Percentiles rank a stretch among this genome's conserved stretches.
Evolutionary conservation across 2,113 vertebrate species (phyloP).

Genomic region (Merops nubicus): DNA sequence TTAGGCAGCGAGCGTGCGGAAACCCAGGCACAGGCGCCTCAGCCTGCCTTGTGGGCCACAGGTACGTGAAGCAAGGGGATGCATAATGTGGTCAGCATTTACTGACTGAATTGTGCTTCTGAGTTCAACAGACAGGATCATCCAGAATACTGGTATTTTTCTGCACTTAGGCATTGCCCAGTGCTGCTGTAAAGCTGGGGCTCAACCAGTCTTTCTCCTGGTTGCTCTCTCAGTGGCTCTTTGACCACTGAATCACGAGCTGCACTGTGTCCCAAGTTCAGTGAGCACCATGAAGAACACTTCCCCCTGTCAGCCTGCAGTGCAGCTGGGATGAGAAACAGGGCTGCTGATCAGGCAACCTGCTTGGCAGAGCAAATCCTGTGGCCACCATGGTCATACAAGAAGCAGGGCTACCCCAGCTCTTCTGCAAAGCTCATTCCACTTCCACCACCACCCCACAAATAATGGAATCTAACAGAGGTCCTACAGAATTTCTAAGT

Average conservation of each 20-base stretch:
- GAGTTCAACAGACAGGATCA: not conserved
- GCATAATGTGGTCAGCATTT: not conserved
- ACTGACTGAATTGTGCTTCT: not conserved
- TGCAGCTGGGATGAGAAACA: not conserved
- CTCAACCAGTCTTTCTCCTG: not conserved
- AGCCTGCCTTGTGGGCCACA: not conserved
- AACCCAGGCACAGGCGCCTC: not conserved
- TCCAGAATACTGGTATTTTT: not conserved
- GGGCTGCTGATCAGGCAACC: not conserved
- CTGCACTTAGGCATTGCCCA: not conserved
- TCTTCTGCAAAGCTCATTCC: not conserved
- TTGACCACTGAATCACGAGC: not conserved
- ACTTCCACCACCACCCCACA: not conserved
- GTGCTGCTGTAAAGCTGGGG: not conserved
- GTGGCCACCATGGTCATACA: accelerated
- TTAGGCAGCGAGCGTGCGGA: not conserved
- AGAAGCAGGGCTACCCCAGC: not conserved
- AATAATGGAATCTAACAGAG: not conserved
- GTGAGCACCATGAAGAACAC: not conserved
- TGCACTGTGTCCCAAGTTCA: not conserved
- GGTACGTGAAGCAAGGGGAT: not conserved
- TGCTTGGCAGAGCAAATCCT: not conserved
- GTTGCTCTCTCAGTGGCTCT: not conserved
- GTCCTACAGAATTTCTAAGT: not conserved
- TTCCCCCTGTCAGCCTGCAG: not conserved